These are phyloP conservation scores for Aphelenchoides avenae DNA, from an alignment of 1,140 invertebrate genomes.

Conservation along the genomic window DNA sequence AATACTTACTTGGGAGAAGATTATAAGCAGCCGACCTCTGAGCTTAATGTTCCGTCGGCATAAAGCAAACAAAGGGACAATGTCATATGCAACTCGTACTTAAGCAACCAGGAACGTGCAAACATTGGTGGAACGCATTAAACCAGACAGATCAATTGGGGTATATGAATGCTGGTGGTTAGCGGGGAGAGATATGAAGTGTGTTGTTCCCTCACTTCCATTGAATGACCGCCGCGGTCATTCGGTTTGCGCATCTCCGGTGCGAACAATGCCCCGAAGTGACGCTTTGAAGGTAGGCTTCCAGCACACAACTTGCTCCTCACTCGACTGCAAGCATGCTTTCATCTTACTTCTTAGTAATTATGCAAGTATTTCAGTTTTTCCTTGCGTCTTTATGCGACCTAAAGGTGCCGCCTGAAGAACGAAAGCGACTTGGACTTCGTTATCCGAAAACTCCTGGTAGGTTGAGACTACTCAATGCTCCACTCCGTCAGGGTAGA, in stretches of 20 bases:
- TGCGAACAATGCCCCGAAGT: constrained; percentile 1
- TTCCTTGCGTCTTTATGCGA: constrained; percentile 34
- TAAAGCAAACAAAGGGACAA: too few species aligned
- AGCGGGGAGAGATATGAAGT: too few species aligned
- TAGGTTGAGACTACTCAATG: constrained; percentile 12
- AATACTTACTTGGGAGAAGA: too few species aligned
- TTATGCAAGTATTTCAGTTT: constrained; percentile 26
- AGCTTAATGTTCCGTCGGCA: too few species aligned
- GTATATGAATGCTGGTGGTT: too few species aligned
- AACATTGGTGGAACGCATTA: too few species aligned
- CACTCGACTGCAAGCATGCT: constrained; percentile 3
- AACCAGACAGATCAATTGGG: too few species aligned
- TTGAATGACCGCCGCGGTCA: not conserved
- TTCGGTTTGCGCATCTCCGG: not conserved
- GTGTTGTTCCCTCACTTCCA: too few species aligned
- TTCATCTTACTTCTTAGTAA: not conserved
- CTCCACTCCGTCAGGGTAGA: not conserved
- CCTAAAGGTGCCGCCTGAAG: constrained; percentile 12
- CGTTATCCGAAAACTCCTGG: constrained; percentile 33
- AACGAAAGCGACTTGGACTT: constrained; percentile 29
- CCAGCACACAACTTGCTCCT: not conserved
- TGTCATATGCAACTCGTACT: too few species aligned
- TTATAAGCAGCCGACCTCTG: too few species aligned
- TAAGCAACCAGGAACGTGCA: too few species aligned
- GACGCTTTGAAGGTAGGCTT: not conserved